Base-by-base conservation (phyloP, 2,888 invertebrate species). In the Carpatolechia fugitivella region DNA sequence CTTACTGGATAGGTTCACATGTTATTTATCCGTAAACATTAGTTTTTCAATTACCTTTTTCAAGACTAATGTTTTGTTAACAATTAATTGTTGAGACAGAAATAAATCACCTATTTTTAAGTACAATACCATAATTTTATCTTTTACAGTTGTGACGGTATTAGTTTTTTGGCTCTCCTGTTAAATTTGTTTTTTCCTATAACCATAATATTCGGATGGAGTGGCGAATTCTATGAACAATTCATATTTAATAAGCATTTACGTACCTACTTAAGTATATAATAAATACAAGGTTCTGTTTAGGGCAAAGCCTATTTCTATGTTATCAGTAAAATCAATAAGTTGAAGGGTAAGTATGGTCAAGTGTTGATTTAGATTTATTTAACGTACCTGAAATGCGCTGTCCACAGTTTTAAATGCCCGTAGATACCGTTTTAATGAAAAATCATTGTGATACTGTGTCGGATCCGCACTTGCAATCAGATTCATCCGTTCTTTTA, bases 371-470 rank as follows among this genome's bases (percentile, higher is more conserved):
- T 4, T 40, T 16, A 6, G 0, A 14, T 14, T 3, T 14, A 10
- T 11, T 7, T 14, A n/a, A 54, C 58, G 76, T 81, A 94, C 95
- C 92, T 95, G 94, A 78, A 95, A 95, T 58, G 95, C 93, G 68
- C 90, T 91, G 76, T 95, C 95, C 44, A 93, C 92, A 35, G 92
- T 93, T 82, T 93, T 93, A 70, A 95, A 95, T 13, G 95, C 95
- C 66, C 93, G 88, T 56, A 95, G 80, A 81, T 95, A 95, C 64
- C 95, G 90, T 65, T 89, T 91, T 47, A 95, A 74, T 0, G 95
- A 95, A 76, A 91, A 94, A 54, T 95, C 95, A 76, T 95, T 95
- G 67, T 95, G 94, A 71, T 93, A 95, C 72, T 95, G 95, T 16
- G 87, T 85, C 24, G 94, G 94, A 82, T 95, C 95, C 24, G 95